A percentile compares a stretch with the other conserved stretches of the same genome.
These are phyloP conservation scores for Sebastes variabilis DNA, from an alignment of 2,797 vertebrate genomes.

Conservation along the genomic window DNA sequence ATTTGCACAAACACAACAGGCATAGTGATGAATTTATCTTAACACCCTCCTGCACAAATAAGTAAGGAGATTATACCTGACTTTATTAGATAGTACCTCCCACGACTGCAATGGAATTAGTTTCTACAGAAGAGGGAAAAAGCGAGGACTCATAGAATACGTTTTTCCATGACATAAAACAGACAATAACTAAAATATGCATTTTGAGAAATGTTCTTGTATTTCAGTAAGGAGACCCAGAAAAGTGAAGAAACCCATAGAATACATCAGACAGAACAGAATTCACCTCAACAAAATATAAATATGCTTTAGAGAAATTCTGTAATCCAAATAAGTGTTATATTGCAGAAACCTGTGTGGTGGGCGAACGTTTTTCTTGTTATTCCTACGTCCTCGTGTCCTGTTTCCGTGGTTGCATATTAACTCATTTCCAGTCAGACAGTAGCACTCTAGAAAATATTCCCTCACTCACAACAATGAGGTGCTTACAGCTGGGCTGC, in stretches of 20 bases:
- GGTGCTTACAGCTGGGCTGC: background rate
- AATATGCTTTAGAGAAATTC: background rate
- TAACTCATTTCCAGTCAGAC: conserved; percentile 1
- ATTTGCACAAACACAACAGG: background rate
- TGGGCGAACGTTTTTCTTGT: background rate
- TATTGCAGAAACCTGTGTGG: background rate
- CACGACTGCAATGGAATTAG: background rate
- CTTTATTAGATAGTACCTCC: background rate
- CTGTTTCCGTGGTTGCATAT: conserved; percentile 5
- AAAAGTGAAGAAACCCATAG: background rate
- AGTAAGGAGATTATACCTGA: background rate
- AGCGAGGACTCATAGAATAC: background rate
- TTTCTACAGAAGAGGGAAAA: background rate
- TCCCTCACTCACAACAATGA: background rate
- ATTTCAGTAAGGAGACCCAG: background rate
- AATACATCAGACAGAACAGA: background rate
- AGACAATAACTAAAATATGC: background rate
- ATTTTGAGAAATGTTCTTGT: background rate
- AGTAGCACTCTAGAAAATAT: background rate
- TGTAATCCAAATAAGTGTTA: background rate
- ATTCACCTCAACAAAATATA: background rate
- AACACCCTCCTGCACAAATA: background rate
- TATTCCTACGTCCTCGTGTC: background rate
- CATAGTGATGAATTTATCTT: background rate
- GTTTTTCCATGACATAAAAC: background rate